Base-by-base conservation (phyloP, 2,113 vertebrate species). In the Paracanthobrama guichenoti region DNA sequence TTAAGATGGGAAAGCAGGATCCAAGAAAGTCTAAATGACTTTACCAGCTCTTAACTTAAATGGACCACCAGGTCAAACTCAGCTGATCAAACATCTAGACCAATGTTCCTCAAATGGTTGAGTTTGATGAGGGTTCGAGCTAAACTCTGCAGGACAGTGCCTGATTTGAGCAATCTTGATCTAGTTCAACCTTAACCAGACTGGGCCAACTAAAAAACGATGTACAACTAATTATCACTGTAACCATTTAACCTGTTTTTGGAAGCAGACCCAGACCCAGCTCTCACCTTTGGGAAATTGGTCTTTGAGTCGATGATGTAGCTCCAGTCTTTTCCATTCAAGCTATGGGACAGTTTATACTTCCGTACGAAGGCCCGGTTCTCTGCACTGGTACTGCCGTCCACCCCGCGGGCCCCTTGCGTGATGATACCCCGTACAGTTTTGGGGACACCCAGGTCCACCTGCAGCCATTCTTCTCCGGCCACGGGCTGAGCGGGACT, bases 381-480 rank as follows among this genome's bases (percentile, higher is more conserved):
- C 88, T 99, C 98, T 0, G 95, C 93, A 0, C 93, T 94, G 26
- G 92, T 95, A 91, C 97, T 94, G 66, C 97, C 97, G 85, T 98
- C 97, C 55, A 97, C 96, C 55, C 97, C 96, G 0, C 98, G 94
- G 50, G 97, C 98, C 24, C 98, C 98, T 91, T 99, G 98, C 69
- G 98, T 97, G 90, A 99, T 98, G 84, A 99, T 87, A 0, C 98
- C 98, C 53, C 93, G 96, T 84, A 99, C 93, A 0, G 92, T 96
- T 93, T 97, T 99, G 0, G 96, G 94, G 35, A 91, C 4, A 0
- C 96, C 97, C 12, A 99, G 95, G 89, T 99, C 97, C 81, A 96
- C 97, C 89, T 99, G 98, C 16, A 99, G 93, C 98, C 98, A 99
- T 87, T 99, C 97, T 73, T 97, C 97, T 3, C 97, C 96, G 0